A percentile compares a stretch with the other conserved stretches of the same genome.
phyloP scores from a whole-genome alignment of 1,140 invertebrate genomes.

The Meloidogyne chitwoodi region DNA sequence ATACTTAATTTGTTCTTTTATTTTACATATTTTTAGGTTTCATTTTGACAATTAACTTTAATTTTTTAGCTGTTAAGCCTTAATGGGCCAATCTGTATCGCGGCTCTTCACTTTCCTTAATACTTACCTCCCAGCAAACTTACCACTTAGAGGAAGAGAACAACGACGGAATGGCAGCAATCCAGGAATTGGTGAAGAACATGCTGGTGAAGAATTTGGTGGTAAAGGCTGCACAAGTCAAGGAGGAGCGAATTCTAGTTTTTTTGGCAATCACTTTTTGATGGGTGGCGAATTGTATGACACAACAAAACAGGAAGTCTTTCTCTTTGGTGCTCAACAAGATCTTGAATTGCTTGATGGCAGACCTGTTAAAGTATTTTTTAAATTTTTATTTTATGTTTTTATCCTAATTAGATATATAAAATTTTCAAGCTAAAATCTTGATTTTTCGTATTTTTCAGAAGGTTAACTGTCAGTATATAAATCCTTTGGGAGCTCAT shows the following conservation, averaged over 20 bases:
- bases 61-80: not conserved
- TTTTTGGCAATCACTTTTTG: slow-evolving; percentile 44
- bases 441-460: not conserved
- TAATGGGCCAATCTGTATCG: slow-evolving; percentile 4
- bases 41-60: too few relatives aligned
- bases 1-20: not conserved
- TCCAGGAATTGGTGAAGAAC: not conserved
- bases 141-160: not conserved
- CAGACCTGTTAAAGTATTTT: slow-evolving; percentile 37
- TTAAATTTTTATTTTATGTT: not conserved
- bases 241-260: slow-evolving; percentile 5
- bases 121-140: not conserved
- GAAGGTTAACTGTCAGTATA: too few relatives aligned
- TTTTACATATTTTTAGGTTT: not conserved
- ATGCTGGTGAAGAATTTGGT: not conserved
- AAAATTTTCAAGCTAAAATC: not conserved
- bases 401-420: too few relatives aligned
- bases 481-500: too few relatives aligned
- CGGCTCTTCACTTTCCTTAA: not conserved
- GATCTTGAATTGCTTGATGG: slow-evolving; percentile 42
- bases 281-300: slow-evolving; percentile 48
- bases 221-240: not conserved
- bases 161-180: not conserved
- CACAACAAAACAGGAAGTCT: slow-evolving; percentile 39
- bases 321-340: slow-evolving; percentile 42